Conservation (phyloP, 2,113 vertebrate species). For the Strix uralensis region DNA sequence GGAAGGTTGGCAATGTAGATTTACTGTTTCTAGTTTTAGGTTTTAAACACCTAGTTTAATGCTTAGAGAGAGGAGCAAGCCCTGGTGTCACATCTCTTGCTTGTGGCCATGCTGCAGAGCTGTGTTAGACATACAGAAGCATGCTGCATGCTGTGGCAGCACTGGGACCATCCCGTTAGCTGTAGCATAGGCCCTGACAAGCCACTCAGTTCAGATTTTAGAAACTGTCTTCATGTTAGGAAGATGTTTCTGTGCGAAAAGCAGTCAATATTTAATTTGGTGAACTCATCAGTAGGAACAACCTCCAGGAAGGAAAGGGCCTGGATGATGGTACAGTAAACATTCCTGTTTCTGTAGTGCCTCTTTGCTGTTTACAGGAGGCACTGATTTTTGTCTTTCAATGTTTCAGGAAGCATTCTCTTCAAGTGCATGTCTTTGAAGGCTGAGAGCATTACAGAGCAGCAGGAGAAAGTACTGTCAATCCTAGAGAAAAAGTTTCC, state of each 20-base stretch:
- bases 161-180: neutral
- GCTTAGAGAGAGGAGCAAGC: neutral
- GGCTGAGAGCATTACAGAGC: slow-evolving; percentile 69
- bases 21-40: neutral
- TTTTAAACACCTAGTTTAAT: neutral
- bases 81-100: fast-evolving
- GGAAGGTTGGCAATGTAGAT: neutral
- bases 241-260: neutral
- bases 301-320: neutral
- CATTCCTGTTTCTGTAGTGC: neutral
- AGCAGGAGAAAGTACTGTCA: slow-evolving; percentile 80
- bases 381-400: neutral
- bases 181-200: neutral
- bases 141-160: fast-evolving
- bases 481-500: slow-evolving; percentile 80
- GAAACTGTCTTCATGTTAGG: neutral
- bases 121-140: fast-evolving
- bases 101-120: fast-evolving
- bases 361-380: neutral
- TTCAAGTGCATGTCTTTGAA: slow-evolving; percentile 78
- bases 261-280: neutral
- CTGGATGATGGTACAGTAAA: neutral
- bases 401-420: slow-evolving; percentile 82
- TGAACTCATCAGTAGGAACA: neutral
- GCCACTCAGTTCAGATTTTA: neutral